Evolutionary conservation across 1,140 invertebrate species (phyloP).

Genomic region (Coenobita brevimanus): DNA sequence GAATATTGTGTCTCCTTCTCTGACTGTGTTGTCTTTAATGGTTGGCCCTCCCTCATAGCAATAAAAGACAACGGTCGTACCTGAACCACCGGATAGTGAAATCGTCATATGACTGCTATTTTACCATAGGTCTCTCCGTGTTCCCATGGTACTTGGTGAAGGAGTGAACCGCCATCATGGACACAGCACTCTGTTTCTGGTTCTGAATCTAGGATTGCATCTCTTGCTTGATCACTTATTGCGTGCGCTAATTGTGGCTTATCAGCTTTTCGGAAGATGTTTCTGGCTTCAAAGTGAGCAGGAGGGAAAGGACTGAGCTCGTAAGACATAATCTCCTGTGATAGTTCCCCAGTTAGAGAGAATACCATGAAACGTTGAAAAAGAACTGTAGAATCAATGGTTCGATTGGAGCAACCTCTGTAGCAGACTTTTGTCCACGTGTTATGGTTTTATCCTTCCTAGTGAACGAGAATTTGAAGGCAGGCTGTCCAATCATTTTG

Average conservation of each 20-base stretch:
- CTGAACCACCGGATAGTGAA: slow-evolving; percentile 28
- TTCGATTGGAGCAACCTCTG: background rate
- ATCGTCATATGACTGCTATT: slow-evolving; percentile 1
- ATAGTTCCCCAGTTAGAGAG: background rate
- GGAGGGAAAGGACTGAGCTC: slow-evolving; percentile 19
- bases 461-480: slow-evolving; percentile 3
- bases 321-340: slow-evolving; percentile 3
- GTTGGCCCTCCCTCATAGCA: background rate
- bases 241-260: background rate
- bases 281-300: slow-evolving; percentile 12
- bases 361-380: background rate
- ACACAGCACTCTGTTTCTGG: background rate
- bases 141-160: background rate
- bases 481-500: slow-evolving; percentile 10
- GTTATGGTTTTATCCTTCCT: slow-evolving; percentile 7
- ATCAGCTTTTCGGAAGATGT: background rate
- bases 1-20: background rate
- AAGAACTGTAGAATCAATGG: background rate
- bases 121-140: background rate
- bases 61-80: slow-evolving; percentile 6
- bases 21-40: background rate
- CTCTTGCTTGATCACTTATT: slow-evolving; percentile 16
- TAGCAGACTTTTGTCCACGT: background rate
- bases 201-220: background rate
- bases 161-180: slow-evolving; percentile 5